phyloP scores from a whole-genome alignment of 2,888 invertebrate species.

The Sphinx pinastri region DNA sequence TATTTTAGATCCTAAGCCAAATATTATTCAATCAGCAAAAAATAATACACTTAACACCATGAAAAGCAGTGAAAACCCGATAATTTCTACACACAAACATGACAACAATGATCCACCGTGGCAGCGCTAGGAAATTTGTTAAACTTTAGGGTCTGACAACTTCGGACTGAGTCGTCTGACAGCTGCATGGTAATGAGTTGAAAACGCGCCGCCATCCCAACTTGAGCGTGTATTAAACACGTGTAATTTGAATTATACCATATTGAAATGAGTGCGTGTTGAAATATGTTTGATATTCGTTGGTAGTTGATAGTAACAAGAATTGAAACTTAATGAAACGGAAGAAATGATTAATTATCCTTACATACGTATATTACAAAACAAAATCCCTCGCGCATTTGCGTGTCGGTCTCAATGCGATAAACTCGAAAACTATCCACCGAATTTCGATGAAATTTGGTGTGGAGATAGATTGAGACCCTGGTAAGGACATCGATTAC shows the following conservation, averaged over 20 bases:
- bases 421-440: too few species aligned
- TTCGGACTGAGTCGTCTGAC: slow-evolving; percentile 8
- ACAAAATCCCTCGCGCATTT: too few species aligned
- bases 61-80: not conserved
- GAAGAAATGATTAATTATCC: too few species aligned
- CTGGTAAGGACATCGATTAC: too few species aligned
- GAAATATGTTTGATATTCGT: not conserved
- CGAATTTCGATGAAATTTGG: too few species aligned
- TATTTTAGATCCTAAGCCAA: too few species aligned
- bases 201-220: slow-evolving; percentile 26
- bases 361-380: too few species aligned
- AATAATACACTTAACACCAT: too few species aligned
- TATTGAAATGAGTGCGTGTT: not conserved
- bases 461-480: too few species aligned
- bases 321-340: too few species aligned
- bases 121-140: slow-evolving; percentile 24
- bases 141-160: slow-evolving; percentile 29
- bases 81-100: slow-evolving; percentile 5
- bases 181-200: slow-evolving; percentile 31
- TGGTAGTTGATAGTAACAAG: not conserved
- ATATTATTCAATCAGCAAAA: too few species aligned
- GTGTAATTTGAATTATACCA: slow-evolving; percentile 8
- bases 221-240: slow-evolving; percentile 14
- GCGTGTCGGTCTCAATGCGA: too few species aligned
- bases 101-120: slow-evolving; percentile 14